A percentile compares a stretch with the other conserved stretches of the same genome.
phyloP scores from a whole-genome alignment of 2,113 vertebrate species.

The Toxotes jaculatrix region DNA sequence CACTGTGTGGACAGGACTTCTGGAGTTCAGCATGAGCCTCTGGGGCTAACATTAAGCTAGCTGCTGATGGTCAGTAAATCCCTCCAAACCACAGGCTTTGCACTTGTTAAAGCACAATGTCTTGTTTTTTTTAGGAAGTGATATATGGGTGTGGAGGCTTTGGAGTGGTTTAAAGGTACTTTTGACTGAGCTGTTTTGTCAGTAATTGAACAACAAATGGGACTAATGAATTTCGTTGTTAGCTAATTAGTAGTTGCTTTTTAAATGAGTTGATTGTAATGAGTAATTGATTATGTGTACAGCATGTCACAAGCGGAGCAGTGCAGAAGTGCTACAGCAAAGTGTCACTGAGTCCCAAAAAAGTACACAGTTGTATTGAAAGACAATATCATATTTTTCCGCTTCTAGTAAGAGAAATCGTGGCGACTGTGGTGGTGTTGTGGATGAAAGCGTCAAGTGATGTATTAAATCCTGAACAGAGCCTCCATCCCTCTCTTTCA shows the following conservation, averaged over 20 bases:
- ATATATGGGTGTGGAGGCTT: neutral
- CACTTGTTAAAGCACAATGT: neutral
- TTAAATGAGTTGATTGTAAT: neutral
- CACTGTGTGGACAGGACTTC: neutral
- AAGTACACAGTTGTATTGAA: neutral
- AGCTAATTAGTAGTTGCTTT: neutral
- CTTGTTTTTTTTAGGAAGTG: neutral
- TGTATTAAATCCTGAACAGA: neutral
- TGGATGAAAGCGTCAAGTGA: neutral
- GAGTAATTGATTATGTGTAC: neutral
- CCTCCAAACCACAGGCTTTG: neutral
- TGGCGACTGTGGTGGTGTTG: neutral
- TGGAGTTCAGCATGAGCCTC: too few relatives aligned
- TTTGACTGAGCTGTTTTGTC: neutral
- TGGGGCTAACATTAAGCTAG: neutral
- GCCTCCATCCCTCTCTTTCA: conserved; percentile 4
- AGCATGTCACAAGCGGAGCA: neutral
- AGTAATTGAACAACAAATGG: neutral
- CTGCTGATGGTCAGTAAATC: neutral
- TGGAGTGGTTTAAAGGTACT: neutral
- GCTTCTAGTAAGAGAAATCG: neutral
- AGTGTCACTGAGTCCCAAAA: neutral
- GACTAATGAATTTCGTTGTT: neutral
- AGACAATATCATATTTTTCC: neutral
- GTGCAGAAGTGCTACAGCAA: neutral